Evolutionary conservation across 2,797 vertebrate genomes (phyloP), one percentile per base, ranked within the genome.

Genomic region (Todus mexicanus): DNA sequence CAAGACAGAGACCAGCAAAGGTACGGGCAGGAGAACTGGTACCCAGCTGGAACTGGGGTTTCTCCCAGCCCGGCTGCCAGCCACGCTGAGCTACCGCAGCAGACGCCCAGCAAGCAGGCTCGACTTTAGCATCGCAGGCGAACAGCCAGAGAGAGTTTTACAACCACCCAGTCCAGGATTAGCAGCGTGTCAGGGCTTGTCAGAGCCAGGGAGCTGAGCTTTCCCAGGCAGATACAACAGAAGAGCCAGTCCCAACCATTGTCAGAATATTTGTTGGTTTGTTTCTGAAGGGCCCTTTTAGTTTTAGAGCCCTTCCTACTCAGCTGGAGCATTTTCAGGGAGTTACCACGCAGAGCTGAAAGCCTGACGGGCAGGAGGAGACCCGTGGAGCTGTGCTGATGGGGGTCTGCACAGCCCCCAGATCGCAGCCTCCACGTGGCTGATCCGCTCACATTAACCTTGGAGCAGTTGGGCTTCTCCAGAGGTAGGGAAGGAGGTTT

Each of bases 111-210:
- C 0, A 0, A 84, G 59, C 83, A 72, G 56, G 53, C 79, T 31
- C 19, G 26, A 83, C 69, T 77, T 83, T 61, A 89, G 51, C 50
- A 53, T 87, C 4, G 0, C 64, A 90, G 74, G 64, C 89, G 56
- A 89, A 59, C 90, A 93, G 73, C 90, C 85, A 90, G 90, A 48
- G 72, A 33, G 54, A 65, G 61, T 91, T 95, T 89, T 95, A 92
- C 53, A 66, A 16, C 75, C 84, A 60, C 40, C 60, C 51, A 66
- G 84, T 66, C 70, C 86, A 35, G 77, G 43, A 73, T 76, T 89
- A 89, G 40, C 74, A 87, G 86, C 64, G 1, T 66, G 90, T 92
- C 79, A 66, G 63, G 66, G 80, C 92, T 86, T 88, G 92, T 89
- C 76, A 75, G 64, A 88, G 68, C 37, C 21, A 69, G 40, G 64